phyloP scores from a whole-genome alignment of 2,888 invertebrate genomes.

The Zygothrica quintamaculata region DNA sequence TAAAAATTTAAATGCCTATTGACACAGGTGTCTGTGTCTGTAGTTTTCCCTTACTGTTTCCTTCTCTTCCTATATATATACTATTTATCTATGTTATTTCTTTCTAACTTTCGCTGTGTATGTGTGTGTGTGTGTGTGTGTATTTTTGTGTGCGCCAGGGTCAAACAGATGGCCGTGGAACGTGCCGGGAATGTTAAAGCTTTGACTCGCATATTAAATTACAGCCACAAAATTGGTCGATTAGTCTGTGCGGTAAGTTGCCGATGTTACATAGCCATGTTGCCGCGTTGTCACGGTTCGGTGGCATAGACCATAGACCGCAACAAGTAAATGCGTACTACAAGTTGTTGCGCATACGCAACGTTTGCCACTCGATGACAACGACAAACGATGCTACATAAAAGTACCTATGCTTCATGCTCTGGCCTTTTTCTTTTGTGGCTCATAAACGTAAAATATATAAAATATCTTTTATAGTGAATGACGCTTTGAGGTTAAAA shows the following conservation, averaged over 20 bases:
- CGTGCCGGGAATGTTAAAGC: slow-evolving; percentile 71
- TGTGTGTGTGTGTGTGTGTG: slow-evolving; percentile 21
- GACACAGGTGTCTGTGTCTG: slow-evolving; percentile 49
- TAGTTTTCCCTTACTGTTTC: not conserved
- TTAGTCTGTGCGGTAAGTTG: slow-evolving; percentile 40
- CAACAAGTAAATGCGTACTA: slow-evolving; percentile 59
- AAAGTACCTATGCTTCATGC: slow-evolving; percentile 38
- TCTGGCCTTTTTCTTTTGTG: slow-evolving; percentile 47
- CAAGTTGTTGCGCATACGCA: slow-evolving; percentile 79
- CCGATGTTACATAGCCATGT: slow-evolving; percentile 13
- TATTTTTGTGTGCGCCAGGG: slow-evolving; percentile 1
- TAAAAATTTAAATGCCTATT: slow-evolving; percentile 63
- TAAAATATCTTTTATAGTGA: slow-evolving; percentile 70
- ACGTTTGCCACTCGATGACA: slow-evolving; percentile 40
- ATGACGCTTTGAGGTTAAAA: slow-evolving; percentile 78
- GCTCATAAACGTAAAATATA: slow-evolving; percentile 57
- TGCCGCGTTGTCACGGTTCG: too few species aligned
- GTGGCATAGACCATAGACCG: slow-evolving; percentile 47
- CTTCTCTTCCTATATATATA: not conserved
- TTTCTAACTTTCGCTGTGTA: not conserved
- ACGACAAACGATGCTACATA: slow-evolving; percentile 34
- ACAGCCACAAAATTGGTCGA: slow-evolving; percentile 67
- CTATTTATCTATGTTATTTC: too few species aligned
- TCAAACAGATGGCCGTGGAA: slow-evolving; percentile 55
- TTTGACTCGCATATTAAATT: slow-evolving; percentile 70